A percentile compares a stretch with the other conserved stretches of the same genome.
Evolutionary conservation across 2,113 vertebrate species (phyloP).

Genomic region (Conger conger): DNA sequence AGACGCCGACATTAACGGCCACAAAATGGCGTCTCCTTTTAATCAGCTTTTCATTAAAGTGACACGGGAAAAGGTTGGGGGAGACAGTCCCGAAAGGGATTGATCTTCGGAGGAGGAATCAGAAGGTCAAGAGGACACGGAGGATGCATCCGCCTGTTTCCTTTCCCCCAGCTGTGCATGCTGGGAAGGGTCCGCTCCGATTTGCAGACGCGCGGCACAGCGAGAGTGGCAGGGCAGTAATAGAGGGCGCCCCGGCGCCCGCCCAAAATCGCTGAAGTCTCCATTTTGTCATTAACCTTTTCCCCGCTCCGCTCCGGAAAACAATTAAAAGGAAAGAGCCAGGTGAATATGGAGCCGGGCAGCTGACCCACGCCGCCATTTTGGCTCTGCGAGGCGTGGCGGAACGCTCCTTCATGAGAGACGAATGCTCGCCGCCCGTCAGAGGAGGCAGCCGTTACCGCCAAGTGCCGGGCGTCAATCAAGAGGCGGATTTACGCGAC

Average conservation of each 20-base stretch:
- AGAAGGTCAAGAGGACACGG: constrained; percentile 43
- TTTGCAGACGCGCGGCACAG: not conserved
- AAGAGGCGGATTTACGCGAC: not conserved
- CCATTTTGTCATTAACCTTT: constrained; percentile 18
- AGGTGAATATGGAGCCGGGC: not conserved
- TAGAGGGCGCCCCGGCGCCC: not conserved
- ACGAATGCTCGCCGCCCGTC: not conserved
- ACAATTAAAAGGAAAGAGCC: not conserved
- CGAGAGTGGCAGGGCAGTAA: not conserved
- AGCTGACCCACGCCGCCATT: not conserved
- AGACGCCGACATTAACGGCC: constrained; percentile 12
- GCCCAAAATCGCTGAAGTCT: not conserved
- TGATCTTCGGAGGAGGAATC: not conserved
- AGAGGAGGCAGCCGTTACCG: not conserved
- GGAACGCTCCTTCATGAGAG: not conserved
- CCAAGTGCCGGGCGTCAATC: not conserved
- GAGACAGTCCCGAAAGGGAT: not conserved
- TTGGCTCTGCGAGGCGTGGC: not conserved
- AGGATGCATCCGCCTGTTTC: not conserved
- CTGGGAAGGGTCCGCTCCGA: not conserved
- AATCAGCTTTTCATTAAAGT: constrained; percentile 24
- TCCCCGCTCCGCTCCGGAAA: not conserved
- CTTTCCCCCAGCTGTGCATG: not conserved
- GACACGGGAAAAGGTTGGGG: not conserved
- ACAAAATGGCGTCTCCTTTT: constrained; percentile 45